Percentiles rank a stretch among this genome's conserved stretches.
Evolutionary conservation across 2,888 invertebrate species (phyloP).

Genomic region (Scelioninae gen. 1): DNA sequence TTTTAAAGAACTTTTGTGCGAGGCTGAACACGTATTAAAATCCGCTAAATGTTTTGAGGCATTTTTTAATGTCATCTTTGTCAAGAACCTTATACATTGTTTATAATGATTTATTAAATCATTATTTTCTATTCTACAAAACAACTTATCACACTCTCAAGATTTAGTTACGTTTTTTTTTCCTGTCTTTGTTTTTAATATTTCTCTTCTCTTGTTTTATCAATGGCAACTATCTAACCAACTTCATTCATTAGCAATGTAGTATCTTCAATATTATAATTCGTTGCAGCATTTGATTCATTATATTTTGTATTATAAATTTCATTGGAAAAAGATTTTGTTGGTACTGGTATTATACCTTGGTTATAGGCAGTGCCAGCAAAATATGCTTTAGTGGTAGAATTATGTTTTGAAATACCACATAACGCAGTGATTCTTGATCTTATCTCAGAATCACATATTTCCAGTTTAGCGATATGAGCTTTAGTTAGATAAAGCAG

Average conservation of each 20-base stretch:
- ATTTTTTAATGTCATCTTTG: background rate
- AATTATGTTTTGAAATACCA: constrained; percentile 12
- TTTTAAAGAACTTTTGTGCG: background rate
- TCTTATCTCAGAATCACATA: background rate
- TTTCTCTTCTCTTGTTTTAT: background rate
- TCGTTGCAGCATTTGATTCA: background rate
- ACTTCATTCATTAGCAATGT: background rate
- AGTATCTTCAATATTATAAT: background rate
- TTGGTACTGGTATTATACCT: background rate
- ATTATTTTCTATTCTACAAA: background rate
- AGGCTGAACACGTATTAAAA: constrained; percentile 1
- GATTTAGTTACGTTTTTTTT: constrained; percentile 1
- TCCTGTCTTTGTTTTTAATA: background rate
- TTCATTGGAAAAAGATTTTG: background rate
- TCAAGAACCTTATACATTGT: constrained; percentile 1
- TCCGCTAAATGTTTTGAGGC: background rate
- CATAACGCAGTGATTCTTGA: background rate
- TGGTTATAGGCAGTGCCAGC: background rate
- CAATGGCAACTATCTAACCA: background rate
- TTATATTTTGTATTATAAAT: background rate
- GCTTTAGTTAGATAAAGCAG: background rate
- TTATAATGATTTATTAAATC: constrained; percentile 24
- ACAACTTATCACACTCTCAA: constrained; percentile 7
- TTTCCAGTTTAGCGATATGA: background rate
- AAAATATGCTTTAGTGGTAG: background rate